These are phyloP conservation scores for Epinotia brunnichana DNA, from an alignment of 2,888 invertebrate species.

Conservation along the genomic window DNA sequence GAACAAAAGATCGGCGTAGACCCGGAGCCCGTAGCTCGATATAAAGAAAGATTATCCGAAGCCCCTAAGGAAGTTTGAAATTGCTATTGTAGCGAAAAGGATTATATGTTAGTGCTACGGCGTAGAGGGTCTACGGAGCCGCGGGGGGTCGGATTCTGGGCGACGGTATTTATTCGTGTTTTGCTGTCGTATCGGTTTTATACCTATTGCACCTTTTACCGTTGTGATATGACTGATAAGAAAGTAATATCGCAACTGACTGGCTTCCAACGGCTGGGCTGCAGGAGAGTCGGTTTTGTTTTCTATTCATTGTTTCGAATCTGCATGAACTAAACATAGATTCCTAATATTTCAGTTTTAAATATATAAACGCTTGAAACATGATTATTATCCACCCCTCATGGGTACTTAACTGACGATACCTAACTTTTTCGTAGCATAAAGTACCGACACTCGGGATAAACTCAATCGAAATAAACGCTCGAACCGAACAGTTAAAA, in stretches of 20 bases:
- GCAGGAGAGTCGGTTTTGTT: neutral
- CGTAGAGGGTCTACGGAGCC: conserved; percentile 74
- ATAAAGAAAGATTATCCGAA: conserved; percentile 85
- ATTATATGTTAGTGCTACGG: conserved; percentile 84
- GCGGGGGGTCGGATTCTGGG: conserved; percentile 65
- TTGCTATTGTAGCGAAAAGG: conserved; percentile 85
- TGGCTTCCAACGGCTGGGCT: neutral
- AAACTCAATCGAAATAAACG: conserved; percentile 13
- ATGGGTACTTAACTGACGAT: neutral
- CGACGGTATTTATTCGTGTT: conserved; percentile 61
- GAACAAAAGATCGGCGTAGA: conserved; percentile 61
- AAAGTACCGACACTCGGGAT: neutral
- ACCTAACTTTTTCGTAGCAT: too few relatives aligned
- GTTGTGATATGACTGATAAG: neutral
- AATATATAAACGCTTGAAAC: neutral
- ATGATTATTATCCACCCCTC: too few relatives aligned
- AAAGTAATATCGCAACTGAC: neutral
- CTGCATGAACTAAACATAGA: too few relatives aligned
- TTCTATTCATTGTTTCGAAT: neutral
- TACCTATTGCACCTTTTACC: conserved; percentile 46
- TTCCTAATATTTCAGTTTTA: too few relatives aligned
- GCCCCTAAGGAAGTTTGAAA: conserved; percentile 85
- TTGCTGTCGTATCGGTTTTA: conserved; percentile 52
- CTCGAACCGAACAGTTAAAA: conserved; percentile 54
- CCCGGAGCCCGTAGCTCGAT: conserved; percentile 70